phyloP scores from a whole-genome alignment of 1,140 invertebrate genomes.

The Aethina tumida region DNA sequence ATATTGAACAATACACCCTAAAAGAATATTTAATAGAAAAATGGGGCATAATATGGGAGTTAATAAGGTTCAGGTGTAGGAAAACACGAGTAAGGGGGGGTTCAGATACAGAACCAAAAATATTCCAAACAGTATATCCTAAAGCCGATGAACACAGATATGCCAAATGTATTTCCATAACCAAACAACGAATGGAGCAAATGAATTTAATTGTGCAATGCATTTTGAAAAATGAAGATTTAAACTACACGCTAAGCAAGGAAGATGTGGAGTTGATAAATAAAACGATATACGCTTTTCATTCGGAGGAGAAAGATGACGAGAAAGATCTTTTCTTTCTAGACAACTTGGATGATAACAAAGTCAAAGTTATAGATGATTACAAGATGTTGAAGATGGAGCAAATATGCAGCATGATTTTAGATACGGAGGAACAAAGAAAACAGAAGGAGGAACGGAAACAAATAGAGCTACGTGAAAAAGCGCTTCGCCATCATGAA shows the following conservation, averaged over 20 bases:
- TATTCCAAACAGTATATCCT: constrained; percentile 7
- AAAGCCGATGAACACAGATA: constrained; percentile 16
- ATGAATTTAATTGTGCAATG: constrained; percentile 13
- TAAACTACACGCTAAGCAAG: not conserved
- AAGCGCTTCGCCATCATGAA: too few relatives aligned
- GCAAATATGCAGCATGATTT: too few relatives aligned
- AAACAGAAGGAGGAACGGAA: too few relatives aligned
- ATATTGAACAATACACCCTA: constrained; percentile 8
- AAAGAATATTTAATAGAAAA: constrained; percentile 13
- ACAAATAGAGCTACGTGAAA: too few relatives aligned
- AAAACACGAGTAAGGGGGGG: not conserved
- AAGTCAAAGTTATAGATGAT: too few relatives aligned
- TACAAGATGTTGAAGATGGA: too few relatives aligned
- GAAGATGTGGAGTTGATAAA: constrained; percentile 12
- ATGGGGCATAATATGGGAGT: constrained; percentile 5
- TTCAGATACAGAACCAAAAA: not conserved
- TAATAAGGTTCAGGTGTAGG: constrained; percentile 4
- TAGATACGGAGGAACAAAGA: too few relatives aligned
- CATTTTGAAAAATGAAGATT: constrained; percentile 8
- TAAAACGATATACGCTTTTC: constrained; percentile 11
- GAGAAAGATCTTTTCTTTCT: too few relatives aligned
- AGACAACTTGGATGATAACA: too few relatives aligned
- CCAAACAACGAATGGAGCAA: constrained; percentile 12
- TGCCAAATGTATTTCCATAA: constrained; percentile 11
- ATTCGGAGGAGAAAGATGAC: too few relatives aligned